Evolutionary conservation across 1,140 invertebrate genomes (phyloP), one percentile per base, ranked within the genome.

Genomic region (Aphelenchoides besseyi): DNA sequence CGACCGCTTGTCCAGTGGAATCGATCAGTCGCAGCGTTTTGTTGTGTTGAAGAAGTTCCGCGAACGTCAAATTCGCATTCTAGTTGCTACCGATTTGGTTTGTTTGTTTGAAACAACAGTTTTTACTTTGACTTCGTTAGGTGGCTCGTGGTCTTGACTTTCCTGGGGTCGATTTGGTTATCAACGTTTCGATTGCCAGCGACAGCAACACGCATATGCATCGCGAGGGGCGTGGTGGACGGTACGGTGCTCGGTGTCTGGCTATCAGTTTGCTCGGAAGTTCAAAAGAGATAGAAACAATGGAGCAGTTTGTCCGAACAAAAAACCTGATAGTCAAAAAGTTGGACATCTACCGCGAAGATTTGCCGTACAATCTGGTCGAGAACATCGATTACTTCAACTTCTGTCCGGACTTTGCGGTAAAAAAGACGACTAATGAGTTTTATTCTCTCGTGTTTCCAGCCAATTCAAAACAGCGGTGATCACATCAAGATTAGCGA

Each of bases 151-250:
- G 95, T 16, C 92, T 98, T 76, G 95, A 98, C 88, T 91, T 90
- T 8, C 89, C 91, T 64, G 91, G 94, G 87, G 90, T 97, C 3
- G 92, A 98, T 87, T 86, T 98, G 52, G 91, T 98, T 0, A 89
- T 98, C 8, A 97, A 97, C 86, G 88, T 97, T 79, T 95, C 97
- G 84, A 83, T 91, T 48, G 93, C 96, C 1, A 80, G 77, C 61
- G 90, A 94, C 82, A 87, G 89, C 77, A 90, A 92, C 67, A 95
- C 92, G 1, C 98, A 97, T 88, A 88, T 98, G 70, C 96, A 98
- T 87, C 88, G 95, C 83, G 94, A 96, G 82, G 95, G 95, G 3
- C 88, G 95, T 79, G 93, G 93, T 63, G 95, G 95, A 0, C 88
- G 95, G 76, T 98, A 85, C 85, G 87, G 86, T 83, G 69, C 41